Conservation (phyloP, 2,888 invertebrate genomes). For the Pasiphila rectangulata region DNA sequence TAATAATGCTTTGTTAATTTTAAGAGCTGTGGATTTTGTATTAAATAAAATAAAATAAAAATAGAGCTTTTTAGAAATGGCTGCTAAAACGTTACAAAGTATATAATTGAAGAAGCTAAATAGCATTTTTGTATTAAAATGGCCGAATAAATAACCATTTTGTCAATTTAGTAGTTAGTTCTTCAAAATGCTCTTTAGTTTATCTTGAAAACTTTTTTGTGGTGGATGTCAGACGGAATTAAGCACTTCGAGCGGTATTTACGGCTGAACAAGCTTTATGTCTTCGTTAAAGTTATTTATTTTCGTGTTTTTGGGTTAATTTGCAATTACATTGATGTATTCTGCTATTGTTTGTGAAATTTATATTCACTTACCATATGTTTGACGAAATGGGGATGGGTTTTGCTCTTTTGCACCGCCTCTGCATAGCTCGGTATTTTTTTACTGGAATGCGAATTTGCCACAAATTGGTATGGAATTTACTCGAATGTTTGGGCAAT, state of each 20-base stretch:
- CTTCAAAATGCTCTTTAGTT: conserved; percentile 6
- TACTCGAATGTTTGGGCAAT: too few relatives aligned
- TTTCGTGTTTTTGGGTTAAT: conserved; percentile 14
- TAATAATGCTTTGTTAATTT: too few relatives aligned
- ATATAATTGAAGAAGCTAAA: not conserved
- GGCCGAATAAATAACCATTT: conserved; percentile 1
- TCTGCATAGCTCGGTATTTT: not conserved
- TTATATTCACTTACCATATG: not conserved
- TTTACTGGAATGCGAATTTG: too few relatives aligned
- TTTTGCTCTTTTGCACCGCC: not conserved
- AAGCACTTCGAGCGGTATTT: conserved; percentile 19
- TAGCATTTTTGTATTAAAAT: not conserved
- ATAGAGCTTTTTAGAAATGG: not conserved
- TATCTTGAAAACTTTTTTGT: conserved; percentile 15
- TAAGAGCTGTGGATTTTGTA: too few relatives aligned
- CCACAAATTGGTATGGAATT: too few relatives aligned
- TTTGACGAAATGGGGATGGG: not conserved
- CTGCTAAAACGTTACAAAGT: not conserved
- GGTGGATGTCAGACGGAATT: conserved; percentile 21
- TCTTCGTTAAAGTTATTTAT: conserved; percentile 35
- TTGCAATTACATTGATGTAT: conserved; percentile 7
- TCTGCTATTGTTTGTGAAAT: not conserved
- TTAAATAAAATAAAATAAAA: too few relatives aligned
- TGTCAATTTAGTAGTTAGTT: conserved; percentile 13
- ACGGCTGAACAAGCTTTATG: conserved; percentile 24